Base-by-base conservation (phyloP, 2,113 vertebrate species). In the Pholis gunnellus region DNA sequence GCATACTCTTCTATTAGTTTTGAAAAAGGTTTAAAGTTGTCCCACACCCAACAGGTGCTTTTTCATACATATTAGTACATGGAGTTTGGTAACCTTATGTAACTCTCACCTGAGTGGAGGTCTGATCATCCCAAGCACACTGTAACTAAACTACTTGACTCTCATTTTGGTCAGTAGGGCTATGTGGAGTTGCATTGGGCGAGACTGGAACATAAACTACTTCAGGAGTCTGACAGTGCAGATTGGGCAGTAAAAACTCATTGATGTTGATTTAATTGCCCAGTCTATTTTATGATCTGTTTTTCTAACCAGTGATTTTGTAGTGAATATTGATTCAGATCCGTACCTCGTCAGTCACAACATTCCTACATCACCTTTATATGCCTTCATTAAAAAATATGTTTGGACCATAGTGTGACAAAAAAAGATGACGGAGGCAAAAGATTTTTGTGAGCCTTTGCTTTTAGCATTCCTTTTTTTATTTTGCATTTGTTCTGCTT, bases 251-350 rank as follows among this genome's bases (percentile, higher is more conserved):
- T 50, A 20, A 29, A 48, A 48, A 20, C 67, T 70, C 67, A 52
- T 20, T 52, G 29, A 36, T 36, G 20, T 52, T 7, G 8, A 52
- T 52, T 36, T n/a, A 50, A n/a, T 31, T 68, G 42, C 25, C 25
- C 40, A 4, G 27, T 48, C 44, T 68, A 68, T 50, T 50, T 68
- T 68, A 68, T 68, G 44, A 68, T 68, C 44, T 52, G 20, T 57
- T 65, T 48, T 36, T 57, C 11, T 14, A 70, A 36, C 59, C 10
- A 13, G 48, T 64, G 6, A 46, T 52, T 63, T 71, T 25, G 15
- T 27, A 11, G 15, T 56, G 57, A 57, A 77, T 20, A 75, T 63
- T 54, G 46, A 44, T 71, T 75, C 18, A 29, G 17, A 42, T n/a
- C 34, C 42, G 61, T 9, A 17, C 46, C 42, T 70, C n/a, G 61